phyloP scores from a whole-genome alignment of 2,888 invertebrate genomes.

The Callyntrura guangdongensis region DNA sequence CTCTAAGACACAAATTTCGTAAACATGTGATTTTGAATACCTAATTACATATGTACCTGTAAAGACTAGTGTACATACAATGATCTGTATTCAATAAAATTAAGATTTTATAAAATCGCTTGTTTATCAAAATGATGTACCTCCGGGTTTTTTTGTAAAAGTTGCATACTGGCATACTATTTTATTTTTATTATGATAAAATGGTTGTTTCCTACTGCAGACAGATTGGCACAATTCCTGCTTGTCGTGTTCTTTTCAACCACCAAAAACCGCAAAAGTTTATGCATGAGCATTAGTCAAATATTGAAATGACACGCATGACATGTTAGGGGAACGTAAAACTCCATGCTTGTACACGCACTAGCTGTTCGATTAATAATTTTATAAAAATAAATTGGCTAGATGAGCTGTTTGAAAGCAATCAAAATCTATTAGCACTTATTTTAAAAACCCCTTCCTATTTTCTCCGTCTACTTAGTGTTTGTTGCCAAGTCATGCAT shows the following conservation, averaged over 20 bases:
- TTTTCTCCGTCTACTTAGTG: slow-evolving; percentile 10
- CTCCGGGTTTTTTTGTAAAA: neutral
- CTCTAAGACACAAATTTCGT: too few species aligned
- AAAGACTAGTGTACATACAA: too few species aligned
- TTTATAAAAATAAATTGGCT: slow-evolving; percentile 2
- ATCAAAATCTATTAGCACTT: slow-evolving; percentile 28
- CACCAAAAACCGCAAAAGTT: slow-evolving; percentile 4
- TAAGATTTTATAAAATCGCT: neutral
- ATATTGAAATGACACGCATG: slow-evolving; percentile 38
- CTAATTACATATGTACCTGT: too few species aligned
- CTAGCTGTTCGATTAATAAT: neutral
- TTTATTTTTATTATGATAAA: neutral
- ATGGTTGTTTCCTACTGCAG: neutral
- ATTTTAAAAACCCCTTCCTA: neutral
- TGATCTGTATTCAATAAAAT: neutral
- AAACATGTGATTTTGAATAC: too few species aligned
- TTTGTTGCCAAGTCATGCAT: slow-evolving; percentile 16
- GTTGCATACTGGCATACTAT: neutral
- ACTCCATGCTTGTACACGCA: slow-evolving; percentile 18
- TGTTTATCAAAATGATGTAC: too few species aligned
- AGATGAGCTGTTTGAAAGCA: neutral
- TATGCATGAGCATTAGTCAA: slow-evolving; percentile 26
- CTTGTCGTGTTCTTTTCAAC: neutral
- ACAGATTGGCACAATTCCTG: neutral
- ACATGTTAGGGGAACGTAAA: slow-evolving; percentile 6